phyloP scores from a whole-genome alignment of 2,113 vertebrate genomes.

The Seriola rivoliana region DNA sequence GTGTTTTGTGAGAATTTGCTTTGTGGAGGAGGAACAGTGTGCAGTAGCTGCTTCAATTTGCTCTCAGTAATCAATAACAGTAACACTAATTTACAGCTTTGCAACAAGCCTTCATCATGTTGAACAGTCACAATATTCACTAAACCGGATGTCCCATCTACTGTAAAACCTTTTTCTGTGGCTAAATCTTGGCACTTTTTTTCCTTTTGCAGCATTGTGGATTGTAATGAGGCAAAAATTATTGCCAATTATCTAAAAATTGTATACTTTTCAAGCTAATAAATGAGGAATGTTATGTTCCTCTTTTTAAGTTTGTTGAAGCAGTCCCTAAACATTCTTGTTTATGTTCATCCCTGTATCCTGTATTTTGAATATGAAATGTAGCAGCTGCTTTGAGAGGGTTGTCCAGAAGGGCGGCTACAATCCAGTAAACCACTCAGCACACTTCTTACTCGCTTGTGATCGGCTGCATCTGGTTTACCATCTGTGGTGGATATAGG shows the following conservation, averaged over 20 bases:
- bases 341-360: background rate
- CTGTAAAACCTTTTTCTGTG: background rate
- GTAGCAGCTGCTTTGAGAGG: slow-evolving; percentile 58
- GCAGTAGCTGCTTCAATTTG: slow-evolving; percentile 10
- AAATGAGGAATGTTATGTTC: background rate
- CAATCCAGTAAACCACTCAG: slow-evolving; percentile 57
- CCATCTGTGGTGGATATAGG: slow-evolving; percentile 62
- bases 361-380: slow-evolving; percentile 44
- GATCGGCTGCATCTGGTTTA: slow-evolving; percentile 47
- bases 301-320: background rate
- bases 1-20: background rate
- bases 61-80: background rate
- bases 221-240: background rate
- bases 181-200: background rate
- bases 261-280: background rate
- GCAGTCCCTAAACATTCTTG: background rate
- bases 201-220: background rate
- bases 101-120: background rate
- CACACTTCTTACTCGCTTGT: slow-evolving; percentile 25
- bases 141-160: background rate
- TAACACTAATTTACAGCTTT: background rate
- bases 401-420: slow-evolving; percentile 45
- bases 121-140: background rate
- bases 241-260: background rate
- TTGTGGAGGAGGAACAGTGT: background rate